Base-by-base conservation (phyloP, 2,888 invertebrate genomes). In the Aplocera efformata region DNA sequence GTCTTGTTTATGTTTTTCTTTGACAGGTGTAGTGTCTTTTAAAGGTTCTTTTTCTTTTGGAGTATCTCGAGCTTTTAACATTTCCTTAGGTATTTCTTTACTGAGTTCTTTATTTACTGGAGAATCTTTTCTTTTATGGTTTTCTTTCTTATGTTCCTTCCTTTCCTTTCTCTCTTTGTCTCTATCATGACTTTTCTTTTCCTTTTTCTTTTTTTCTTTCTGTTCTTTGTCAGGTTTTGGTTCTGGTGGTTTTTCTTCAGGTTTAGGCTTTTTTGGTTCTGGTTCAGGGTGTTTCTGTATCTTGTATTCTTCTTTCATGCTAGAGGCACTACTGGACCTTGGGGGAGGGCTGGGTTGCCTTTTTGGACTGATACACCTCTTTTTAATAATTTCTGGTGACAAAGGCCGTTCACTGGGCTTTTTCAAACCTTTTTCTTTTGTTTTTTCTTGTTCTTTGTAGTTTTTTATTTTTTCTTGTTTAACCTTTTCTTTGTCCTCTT, bases 101-200 rank as follows among this genome's bases (percentile, higher is more conserved):
- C 63, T 57, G 48, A 67, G 46, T 59, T 79, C 82, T 66, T 79
- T 81, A 22, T 61, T 52, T 33, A 73, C 69, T 22, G 79, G 79
- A 22, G 79, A 77, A 48, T 89, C 85, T 71, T 83, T 83, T 42
- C 67, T 54, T 67, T 89, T 84, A 61, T 81, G 79, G 56, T 80
- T 89, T 53, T 91, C 90, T 69, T 91, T 90, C 62, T 90, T 90
- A 48, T 90, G 90, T 50, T 91, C 90, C 54, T 88, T 89, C 53
- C 86, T 88, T 47, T 82, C 83, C 46, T 89, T 85, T 30, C 91
- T 89, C 35, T 92, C 93, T 67, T 90, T 91, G 39, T 91, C 90
- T 58, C 89, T 82, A 30, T 91, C 90, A 63, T 92, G 91, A 35
- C 91, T 91, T 63, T 91, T 90, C 59, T 91, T 91, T 48, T 91